Base-by-base conservation (phyloP, 2,797 vertebrate genomes). In the Sebastes elongatus region DNA sequence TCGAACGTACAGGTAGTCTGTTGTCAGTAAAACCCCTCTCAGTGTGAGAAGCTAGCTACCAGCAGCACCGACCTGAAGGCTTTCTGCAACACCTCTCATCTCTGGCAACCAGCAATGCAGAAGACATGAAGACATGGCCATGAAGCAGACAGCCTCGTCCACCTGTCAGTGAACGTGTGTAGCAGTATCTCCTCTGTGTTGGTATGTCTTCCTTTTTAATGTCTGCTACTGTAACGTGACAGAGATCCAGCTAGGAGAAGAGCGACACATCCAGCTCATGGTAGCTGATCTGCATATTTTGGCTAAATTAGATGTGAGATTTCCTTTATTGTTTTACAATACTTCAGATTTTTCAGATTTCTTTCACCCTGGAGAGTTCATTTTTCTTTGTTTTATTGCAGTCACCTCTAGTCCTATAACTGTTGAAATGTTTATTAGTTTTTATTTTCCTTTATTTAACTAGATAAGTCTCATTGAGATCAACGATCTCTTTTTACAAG, bases 61-160 rank as follows among this genome's bases (percentile, higher is more conserved):
- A 25, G 3, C 25, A 72, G 46, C 76, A 22, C 32, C 69, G 49
- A 78, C 28, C 38, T 27, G 38, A 67, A 78, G 64, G 33, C 38
- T 56, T 25, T 25, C 13, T 33, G 66, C 76, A 61, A 72, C 57
- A 33, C 62, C 67, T 72, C 25, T 25, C 52, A 71, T 38, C 69
- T 46, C 59, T 25, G 23, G 57, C 66, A 52, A 55, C 5, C 76
- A 68, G 71, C 68, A 46, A 71, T 76, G 71, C 67, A 63, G 88
- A 72, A 60, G 86, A 86, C 80, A 84, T 92, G 88, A 72, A 60
- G 86, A 86, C 80, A 84, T 92, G 91, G 81, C n/a, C 64, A 68
- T 56, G 30, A 71, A 81, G 61, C 86, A 33, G 56, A 68, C 56
- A 32, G 13, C 59, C 18, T 73, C 72, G 63, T 78, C 60, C 32